Conservation (phyloP, 2,888 invertebrate species). For the Tolmerus cingulatus region DNA sequence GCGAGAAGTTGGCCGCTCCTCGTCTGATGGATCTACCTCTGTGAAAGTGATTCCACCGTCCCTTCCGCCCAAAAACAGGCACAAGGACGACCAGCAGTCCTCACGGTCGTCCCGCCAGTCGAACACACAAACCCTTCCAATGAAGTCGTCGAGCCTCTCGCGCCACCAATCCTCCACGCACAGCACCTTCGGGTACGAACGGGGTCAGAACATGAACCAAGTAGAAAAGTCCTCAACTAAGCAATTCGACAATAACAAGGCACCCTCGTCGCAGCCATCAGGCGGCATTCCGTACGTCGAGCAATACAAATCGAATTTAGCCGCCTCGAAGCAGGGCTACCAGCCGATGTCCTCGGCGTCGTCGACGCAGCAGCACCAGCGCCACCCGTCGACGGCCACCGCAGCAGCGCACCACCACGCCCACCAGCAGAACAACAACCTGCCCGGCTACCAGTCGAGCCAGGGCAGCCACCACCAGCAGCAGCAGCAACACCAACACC, state of each 20-base stretch:
- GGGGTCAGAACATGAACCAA: slow-evolving; percentile 54
- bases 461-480: slow-evolving; percentile 47
- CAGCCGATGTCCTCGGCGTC: slow-evolving; percentile 7
- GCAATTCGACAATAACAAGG: slow-evolving; percentile 43
- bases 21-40: slow-evolving; percentile 14
- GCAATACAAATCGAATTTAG: slow-evolving; percentile 53
- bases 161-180: slow-evolving; percentile 53
- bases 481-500: slow-evolving; percentile 51
- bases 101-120: slow-evolving; percentile 54
- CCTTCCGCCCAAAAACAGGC: slow-evolving; percentile 62
- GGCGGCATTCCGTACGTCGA: slow-evolving; percentile 56
- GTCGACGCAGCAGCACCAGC: slow-evolving; percentile 45
- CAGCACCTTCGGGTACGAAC: slow-evolving; percentile 58
- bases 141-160: slow-evolving; percentile 57
- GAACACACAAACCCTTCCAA: slow-evolving; percentile 60
- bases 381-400: slow-evolving; percentile 49
- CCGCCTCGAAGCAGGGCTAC: slow-evolving; percentile 39
- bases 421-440: slow-evolving; percentile 46
- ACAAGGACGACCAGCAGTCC: slow-evolving; percentile 54
- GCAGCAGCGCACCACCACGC: slow-evolving; percentile 51
- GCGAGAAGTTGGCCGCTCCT: slow-evolving; percentile 41
- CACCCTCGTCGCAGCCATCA: slow-evolving; percentile 21
- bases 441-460: slow-evolving; percentile 42
- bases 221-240: slow-evolving; percentile 49
- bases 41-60: slow-evolving; percentile 57